These are phyloP conservation scores for Eublepharis macularius DNA, from an alignment of 2,113 vertebrate genomes.

Conservation along the genomic window DNA sequence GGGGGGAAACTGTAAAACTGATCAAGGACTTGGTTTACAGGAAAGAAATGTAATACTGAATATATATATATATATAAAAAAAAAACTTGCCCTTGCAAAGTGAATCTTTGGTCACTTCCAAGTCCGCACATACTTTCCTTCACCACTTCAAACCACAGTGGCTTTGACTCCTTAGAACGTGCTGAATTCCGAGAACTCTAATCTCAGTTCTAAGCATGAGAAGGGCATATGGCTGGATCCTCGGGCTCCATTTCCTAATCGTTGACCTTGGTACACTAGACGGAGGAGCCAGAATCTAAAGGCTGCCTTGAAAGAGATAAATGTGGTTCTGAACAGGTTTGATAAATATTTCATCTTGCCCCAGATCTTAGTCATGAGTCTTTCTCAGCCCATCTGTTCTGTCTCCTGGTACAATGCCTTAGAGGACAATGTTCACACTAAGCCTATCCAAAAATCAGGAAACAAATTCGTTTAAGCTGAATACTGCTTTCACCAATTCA, in stretches of 20 bases:
- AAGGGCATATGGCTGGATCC: background rate
- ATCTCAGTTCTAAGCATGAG: background rate
- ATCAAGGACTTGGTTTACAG: background rate
- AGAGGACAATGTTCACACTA: background rate
- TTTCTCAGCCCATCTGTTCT: constrained; percentile 13
- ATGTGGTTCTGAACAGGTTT: background rate
- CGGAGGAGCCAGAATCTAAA: background rate
- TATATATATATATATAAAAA: background rate
- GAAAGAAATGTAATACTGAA: background rate
- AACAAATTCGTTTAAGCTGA: background rate
- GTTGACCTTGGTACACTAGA: background rate
- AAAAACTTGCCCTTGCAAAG: background rate
- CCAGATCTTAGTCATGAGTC: background rate
- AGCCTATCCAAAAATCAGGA: background rate
- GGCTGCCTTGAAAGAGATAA: background rate
- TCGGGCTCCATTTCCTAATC: background rate
- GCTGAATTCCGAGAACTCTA: background rate
- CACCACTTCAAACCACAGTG: background rate
- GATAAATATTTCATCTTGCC: background rate
- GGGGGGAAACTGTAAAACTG: background rate
- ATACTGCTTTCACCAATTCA: background rate
- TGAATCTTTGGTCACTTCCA: background rate
- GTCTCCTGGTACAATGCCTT: background rate
- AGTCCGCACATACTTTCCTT: background rate
- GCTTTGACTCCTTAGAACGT: background rate